These are phyloP conservation scores for Dromiciops gliroides DNA, from an alignment of 2,113 vertebrate species.

Conservation along the genomic window DNA sequence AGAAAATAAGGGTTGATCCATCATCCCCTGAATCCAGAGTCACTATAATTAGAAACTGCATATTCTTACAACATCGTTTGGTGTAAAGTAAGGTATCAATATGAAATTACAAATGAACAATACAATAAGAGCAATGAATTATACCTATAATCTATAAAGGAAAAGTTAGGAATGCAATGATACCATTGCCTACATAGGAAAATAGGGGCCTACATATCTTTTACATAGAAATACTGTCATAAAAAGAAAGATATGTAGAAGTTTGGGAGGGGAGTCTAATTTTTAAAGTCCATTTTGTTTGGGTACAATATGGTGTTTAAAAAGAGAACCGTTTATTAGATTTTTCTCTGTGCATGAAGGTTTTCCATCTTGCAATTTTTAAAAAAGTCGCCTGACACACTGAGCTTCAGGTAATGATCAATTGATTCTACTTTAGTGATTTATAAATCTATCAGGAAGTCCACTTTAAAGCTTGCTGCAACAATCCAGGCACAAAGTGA, in stretches of 20 bases:
- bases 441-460: conserved; percentile 26
- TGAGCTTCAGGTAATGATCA: not conserved
- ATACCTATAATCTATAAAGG: not conserved
- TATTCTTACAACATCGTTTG: not conserved
- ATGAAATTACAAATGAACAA: not conserved
- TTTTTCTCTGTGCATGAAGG: not conserved
- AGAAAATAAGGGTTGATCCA: not conserved
- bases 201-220: not conserved
- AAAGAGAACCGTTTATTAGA: not conserved
- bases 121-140: not conserved
- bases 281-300: too few species aligned
- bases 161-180: not conserved
- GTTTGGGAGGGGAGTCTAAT: not conserved
- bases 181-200: not conserved
- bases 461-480: conserved; percentile 39
- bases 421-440: conserved; percentile 21
- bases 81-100: not conserved
- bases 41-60: not conserved
- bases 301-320: not conserved
- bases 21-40: not conserved
- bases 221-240: not conserved
- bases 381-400: conserved; percentile 37
- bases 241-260: not conserved
- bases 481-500: conserved; percentile 36
- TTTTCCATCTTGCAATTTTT: not conserved